A percentile compares a stretch with the other conserved stretches of the same genome.
phyloP scores from a whole-genome alignment of 2,797 vertebrate genomes.

The Phoxinus dragarum region DNA sequence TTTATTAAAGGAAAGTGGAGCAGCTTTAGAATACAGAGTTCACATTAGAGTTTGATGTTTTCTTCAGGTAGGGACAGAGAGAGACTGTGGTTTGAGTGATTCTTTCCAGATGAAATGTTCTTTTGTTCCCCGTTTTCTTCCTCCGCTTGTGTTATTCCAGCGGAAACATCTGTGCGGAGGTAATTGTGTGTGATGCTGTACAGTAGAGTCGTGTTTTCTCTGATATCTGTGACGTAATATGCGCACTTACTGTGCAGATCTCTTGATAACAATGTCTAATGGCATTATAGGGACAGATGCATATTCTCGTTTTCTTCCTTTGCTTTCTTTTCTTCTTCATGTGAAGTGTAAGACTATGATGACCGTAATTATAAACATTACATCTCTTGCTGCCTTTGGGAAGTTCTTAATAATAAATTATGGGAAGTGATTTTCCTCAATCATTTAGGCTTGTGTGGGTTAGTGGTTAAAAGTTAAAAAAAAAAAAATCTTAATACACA shows the following conservation, averaged over 20 bases:
- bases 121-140: slow-evolving; percentile 4
- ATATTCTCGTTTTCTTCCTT: neutral
- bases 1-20: slow-evolving; percentile 66
- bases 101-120: slow-evolving; percentile 8
- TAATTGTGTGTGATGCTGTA: neutral
- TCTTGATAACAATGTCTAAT: neutral
- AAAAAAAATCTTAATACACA: no score
- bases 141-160: neutral
- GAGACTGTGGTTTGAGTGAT: slow-evolving; percentile 20
- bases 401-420: neutral
- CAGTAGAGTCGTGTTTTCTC: neutral
- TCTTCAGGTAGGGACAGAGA: slow-evolving; percentile 18
- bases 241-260: neutral
- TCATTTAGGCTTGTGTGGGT: neutral
- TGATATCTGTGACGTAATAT: neutral
- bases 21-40: slow-evolving; percentile 60
- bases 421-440: neutral
- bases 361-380: neutral
- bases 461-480: no score
- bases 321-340: neutral
- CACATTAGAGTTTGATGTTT: slow-evolving; percentile 52
- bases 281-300: neutral
- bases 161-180: neutral
- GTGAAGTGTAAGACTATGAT: neutral
- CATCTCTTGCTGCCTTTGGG: neutral